Percentiles rank a stretch among this genome's conserved stretches.
Conservation (phyloP, 2,888 invertebrate genomes). For the Drosophila sordidula region DNA sequence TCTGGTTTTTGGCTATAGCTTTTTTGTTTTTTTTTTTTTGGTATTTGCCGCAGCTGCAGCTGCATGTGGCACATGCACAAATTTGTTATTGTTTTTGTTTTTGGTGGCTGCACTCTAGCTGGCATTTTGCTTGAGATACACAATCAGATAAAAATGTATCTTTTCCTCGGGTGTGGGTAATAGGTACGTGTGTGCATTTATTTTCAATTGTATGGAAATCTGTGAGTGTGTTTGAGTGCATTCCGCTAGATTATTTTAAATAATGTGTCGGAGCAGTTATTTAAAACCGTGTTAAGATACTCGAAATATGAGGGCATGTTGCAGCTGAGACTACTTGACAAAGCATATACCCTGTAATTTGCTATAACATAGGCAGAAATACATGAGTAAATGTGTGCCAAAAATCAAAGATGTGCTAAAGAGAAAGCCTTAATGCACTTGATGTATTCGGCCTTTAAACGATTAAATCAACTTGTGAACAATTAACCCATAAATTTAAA, state of each 20-base stretch:
- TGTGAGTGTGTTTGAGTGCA: background rate
- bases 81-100: background rate
- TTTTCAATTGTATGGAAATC: slow-evolving; percentile 4
- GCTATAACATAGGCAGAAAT: no score
- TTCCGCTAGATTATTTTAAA: background rate
- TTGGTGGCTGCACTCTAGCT: slow-evolving; percentile 4
- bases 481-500: no score
- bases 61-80: slow-evolving; percentile 14
- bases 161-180: slow-evolving; percentile 16
- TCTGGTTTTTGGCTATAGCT: slow-evolving; percentile 37
- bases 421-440: no score
- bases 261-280: background rate
- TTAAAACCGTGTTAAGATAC: background rate
- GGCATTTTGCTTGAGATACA: slow-evolving; percentile 23
- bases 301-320: background rate
- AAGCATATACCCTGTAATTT: background rate
- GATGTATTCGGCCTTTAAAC: no score
- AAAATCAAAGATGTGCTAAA: no score
- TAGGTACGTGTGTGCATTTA: slow-evolving; percentile 12
- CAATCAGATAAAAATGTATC: slow-evolving; percentile 30
- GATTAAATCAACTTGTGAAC: no score
- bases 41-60: slow-evolving; percentile 56
- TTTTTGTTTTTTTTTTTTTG: slow-evolving; percentile 14
- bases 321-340: no score
- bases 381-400: no score